Evolutionary conservation across 1,140 invertebrate genomes (phyloP).

Genomic region (Brachionus calyciflorus): DNA sequence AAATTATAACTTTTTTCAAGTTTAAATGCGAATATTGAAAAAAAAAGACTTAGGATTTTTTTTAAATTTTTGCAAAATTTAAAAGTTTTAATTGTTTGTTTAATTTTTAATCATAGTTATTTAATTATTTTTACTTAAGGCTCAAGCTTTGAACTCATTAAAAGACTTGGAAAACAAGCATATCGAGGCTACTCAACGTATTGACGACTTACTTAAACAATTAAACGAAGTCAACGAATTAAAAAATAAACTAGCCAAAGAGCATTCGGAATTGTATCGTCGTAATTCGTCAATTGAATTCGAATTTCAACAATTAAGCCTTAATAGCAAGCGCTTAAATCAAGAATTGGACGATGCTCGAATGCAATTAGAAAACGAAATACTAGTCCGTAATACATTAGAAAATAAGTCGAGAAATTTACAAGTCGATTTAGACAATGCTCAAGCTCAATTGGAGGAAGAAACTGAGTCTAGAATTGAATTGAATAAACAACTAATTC

Average conservation of each 20-base stretch:
- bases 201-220: slow-evolving; percentile 36
- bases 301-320: slow-evolving; percentile 21
- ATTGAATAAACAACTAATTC: slow-evolving; percentile 33
- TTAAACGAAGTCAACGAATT: slow-evolving; percentile 34
- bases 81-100: no score
- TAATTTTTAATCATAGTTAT: no score
- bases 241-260: slow-evolving; percentile 13
- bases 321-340: neutral
- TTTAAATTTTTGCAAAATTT: slow-evolving; percentile 1
- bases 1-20: no score
- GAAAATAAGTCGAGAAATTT: slow-evolving; percentile 5
- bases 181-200: neutral
- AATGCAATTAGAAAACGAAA: slow-evolving; percentile 39
- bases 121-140: neutral
- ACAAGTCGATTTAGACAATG: slow-evolving; percentile 35
- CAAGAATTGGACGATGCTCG: slow-evolving; percentile 42
- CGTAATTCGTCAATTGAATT: slow-evolving; percentile 31
- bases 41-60: no score
- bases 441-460: slow-evolving; percentile 25
- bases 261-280: slow-evolving; percentile 30
- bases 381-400: slow-evolving; percentile 18
- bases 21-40: no score
- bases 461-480: slow-evolving; percentile 38
- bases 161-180: slow-evolving; percentile 25
- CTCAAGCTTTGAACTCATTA: neutral